Conservation (phyloP, 2,113 vertebrate genomes). For the Hucho hucho region DNA sequence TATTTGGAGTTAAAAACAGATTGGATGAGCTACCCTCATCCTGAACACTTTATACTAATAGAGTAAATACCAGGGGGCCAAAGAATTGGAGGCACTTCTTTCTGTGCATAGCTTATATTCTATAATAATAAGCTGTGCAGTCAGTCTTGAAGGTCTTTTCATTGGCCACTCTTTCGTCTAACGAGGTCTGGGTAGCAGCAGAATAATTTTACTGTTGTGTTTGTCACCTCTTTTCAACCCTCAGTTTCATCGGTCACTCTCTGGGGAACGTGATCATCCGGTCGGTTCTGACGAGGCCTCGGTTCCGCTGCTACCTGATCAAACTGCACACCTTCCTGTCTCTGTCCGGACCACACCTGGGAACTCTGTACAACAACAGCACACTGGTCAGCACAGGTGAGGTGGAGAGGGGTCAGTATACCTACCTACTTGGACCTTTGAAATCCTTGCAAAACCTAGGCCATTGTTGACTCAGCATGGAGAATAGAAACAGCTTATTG, state of each 20-base stretch:
- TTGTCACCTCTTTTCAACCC: conserved; percentile 20
- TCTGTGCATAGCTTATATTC: background rate
- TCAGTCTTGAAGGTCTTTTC: background rate
- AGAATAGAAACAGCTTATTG: background rate
- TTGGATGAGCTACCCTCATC: background rate
- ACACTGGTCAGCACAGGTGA: conserved; percentile 96
- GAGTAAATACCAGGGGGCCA: background rate
- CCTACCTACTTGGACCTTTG: background rate
- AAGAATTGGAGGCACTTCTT: background rate
- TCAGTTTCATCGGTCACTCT: conserved; percentile 96
- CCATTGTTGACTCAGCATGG: background rate
- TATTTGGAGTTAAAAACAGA: no score
- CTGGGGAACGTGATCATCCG: conserved; percentile 96
- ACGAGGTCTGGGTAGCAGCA: background rate
- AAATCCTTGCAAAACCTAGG: no score
- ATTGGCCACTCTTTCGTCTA: background rate
- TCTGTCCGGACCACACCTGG: conserved; percentile 95
- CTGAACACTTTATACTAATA: background rate
- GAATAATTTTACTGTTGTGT: background rate
- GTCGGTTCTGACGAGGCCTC: conserved; percentile 91
- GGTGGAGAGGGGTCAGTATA: conserved; percentile 24
- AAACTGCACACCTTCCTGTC: conserved; percentile 96
- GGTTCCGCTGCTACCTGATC: conserved; percentile 96
- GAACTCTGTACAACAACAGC: conserved; percentile 96
- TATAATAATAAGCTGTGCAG: background rate